Evolutionary conservation across 2,888 invertebrate species (phyloP).

Genomic region (Calliopum simillimum): DNA sequence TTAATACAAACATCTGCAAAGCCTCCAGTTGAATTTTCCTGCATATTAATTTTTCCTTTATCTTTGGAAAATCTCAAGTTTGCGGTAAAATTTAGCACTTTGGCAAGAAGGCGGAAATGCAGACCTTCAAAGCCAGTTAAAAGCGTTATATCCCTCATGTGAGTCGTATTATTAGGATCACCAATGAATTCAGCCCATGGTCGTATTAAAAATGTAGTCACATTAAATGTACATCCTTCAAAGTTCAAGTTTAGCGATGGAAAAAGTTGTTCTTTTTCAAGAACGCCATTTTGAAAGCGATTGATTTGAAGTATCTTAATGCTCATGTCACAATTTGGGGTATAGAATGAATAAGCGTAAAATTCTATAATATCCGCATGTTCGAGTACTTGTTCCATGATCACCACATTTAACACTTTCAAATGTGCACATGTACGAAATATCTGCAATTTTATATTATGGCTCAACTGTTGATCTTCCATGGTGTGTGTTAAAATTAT

Average conservation of each 20-base stretch:
- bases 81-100: conserved; percentile 49
- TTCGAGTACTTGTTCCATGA: conserved; percentile 12
- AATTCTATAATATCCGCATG: neutral
- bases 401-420: conserved; percentile 20
- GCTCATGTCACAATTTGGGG: conserved; percentile 20
- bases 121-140: conserved; percentile 55
- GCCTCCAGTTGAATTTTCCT: conserved; percentile 47
- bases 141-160: conserved; percentile 40
- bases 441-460: neutral
- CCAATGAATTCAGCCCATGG: conserved; percentile 52
- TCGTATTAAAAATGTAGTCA: conserved; percentile 48
- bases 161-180: conserved; percentile 41
- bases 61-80: conserved; percentile 44
- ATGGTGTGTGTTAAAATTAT: conserved; percentile 18
- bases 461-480: neutral
- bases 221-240: conserved; percentile 46
- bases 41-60: conserved; percentile 41
- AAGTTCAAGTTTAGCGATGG: conserved; percentile 44
- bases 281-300: conserved; percentile 44
- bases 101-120: conserved; percentile 49
- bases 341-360: conserved; percentile 13
- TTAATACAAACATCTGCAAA: conserved; percentile 47
- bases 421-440: conserved; percentile 11
- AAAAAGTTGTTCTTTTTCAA: conserved; percentile 43
- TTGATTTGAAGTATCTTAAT: conserved; percentile 44